Percentiles rank a stretch among this genome's conserved stretches.
Conservation (phyloP, 2,888 invertebrate genomes). For the Oscheius sp. region DNA sequence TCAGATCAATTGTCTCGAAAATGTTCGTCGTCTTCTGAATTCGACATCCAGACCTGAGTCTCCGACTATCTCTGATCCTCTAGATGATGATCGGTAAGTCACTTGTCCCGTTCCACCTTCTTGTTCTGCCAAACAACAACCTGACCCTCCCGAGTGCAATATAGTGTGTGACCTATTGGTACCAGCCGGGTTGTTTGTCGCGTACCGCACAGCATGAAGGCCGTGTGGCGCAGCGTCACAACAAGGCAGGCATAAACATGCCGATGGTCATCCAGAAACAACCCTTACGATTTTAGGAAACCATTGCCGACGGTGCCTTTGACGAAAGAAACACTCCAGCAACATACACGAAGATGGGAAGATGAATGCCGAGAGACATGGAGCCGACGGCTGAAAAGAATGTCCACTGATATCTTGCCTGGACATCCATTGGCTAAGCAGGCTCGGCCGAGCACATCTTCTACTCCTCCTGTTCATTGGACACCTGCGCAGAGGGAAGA, state of each 20-base stretch:
- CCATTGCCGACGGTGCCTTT: conserved; percentile 50
- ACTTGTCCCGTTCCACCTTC: conserved; percentile 1
- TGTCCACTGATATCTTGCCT: conserved; percentile 42
- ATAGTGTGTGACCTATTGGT: conserved; percentile 33
- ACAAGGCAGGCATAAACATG: conserved; percentile 29
- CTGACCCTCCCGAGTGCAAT: conserved; percentile 21
- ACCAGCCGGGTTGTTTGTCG: conserved; percentile 35
- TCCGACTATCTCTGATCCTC: conserved; percentile 31
- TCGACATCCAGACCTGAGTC: conserved; percentile 54
- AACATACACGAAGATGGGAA: conserved; percentile 65
- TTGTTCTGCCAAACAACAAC: not conserved
- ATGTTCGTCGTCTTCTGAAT: conserved; percentile 67
- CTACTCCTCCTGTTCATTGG: conserved; percentile 43
- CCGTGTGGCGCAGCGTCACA: conserved; percentile 25
- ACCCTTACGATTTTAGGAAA: conserved; percentile 37
- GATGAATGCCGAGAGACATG: conserved; percentile 64
- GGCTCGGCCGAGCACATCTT: conserved; percentile 33
- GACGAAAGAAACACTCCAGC: conserved; percentile 61
- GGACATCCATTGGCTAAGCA: conserved; percentile 47
- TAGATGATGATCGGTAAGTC: conserved; percentile 32
- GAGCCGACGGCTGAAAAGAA: conserved; percentile 49
- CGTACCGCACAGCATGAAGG: conserved; percentile 29
- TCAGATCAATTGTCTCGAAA: conserved; percentile 69
- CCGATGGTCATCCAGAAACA: not conserved
- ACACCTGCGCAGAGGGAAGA: conserved; percentile 42